Conservation (phyloP, 2,113 vertebrate species). For the Vulpes vulpes region DNA sequence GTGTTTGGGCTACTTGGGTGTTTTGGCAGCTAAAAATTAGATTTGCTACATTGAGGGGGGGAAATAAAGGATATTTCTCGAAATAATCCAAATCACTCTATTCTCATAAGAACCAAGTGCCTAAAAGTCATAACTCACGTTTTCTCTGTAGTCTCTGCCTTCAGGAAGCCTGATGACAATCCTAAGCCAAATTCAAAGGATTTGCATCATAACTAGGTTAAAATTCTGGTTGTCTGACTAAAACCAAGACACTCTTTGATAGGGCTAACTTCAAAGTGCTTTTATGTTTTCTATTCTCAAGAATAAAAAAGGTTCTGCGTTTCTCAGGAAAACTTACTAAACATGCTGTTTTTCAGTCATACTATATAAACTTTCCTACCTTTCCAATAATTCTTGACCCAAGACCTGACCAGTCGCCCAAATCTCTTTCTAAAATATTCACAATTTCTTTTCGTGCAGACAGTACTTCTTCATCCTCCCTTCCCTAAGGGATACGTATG, state of each 20-base stretch:
- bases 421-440: constrained; percentile 47
- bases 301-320: constrained; percentile 37
- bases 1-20: not conserved
- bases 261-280: constrained; percentile 49
- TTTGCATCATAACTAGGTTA: constrained; percentile 43
- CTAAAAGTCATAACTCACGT: not conserved
- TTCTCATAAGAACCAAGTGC: not conserved
- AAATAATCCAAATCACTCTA: constrained; percentile 49
- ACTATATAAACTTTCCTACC: not conserved
- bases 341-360: constrained; percentile 41
- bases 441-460: constrained; percentile 26
- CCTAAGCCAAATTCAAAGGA: constrained; percentile 53
- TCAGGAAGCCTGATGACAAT: constrained; percentile 39
- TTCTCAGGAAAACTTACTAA: constrained; percentile 58
- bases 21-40: constrained; percentile 73
- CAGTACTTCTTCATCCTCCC: not conserved
- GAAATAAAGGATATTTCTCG: not conserved
- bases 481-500: not conserved
- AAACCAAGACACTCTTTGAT: constrained; percentile 64
- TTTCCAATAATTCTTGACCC: constrained; percentile 35
- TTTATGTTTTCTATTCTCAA: constrained; percentile 58
- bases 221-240: constrained; percentile 61
- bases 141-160: constrained; percentile 20
- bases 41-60: constrained; percentile 58
- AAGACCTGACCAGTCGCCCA: not conserved